phyloP scores from a whole-genome alignment of 1,140 invertebrate genomes.

The Chionoecetes opilio region DNA sequence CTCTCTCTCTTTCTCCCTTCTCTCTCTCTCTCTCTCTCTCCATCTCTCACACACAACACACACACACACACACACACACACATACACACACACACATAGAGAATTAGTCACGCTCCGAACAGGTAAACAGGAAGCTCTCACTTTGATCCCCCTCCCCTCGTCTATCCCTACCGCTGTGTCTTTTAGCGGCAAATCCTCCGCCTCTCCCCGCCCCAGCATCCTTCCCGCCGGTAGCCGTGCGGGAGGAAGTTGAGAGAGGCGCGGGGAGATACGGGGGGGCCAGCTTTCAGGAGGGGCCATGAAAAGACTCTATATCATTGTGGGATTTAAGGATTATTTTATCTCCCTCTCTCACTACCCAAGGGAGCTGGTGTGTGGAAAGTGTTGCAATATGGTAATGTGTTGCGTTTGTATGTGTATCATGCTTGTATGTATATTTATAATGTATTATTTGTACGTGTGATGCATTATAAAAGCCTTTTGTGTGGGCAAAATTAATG shows the following conservation, averaged over 20 bases:
- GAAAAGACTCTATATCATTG: neutral
- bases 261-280: neutral
- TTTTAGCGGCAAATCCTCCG: neutral
- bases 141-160: slow-evolving; percentile 12
- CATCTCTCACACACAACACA: neutral
- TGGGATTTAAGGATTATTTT: neutral
- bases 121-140: neutral
- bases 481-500: neutral
- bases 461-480: neutral
- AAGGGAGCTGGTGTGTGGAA: too few species aligned
- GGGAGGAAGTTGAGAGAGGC: neutral
- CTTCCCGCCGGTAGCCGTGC: neutral
- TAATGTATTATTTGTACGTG: neutral
- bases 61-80: neutral
- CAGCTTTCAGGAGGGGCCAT: neutral
- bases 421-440: too few species aligned
- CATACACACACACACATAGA: slow-evolving; percentile 8
- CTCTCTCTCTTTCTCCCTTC: too few species aligned
- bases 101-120: neutral
- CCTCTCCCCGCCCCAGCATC: neutral
- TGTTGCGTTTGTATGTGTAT: too few species aligned
- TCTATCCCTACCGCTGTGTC: neutral
- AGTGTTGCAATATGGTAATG: too few species aligned
- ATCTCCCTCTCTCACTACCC: neutral
- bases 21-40: slow-evolving; percentile 25